Base-by-base conservation (phyloP, 2,113 vertebrate genomes). In the Megaleporinus macrocephalus region DNA sequence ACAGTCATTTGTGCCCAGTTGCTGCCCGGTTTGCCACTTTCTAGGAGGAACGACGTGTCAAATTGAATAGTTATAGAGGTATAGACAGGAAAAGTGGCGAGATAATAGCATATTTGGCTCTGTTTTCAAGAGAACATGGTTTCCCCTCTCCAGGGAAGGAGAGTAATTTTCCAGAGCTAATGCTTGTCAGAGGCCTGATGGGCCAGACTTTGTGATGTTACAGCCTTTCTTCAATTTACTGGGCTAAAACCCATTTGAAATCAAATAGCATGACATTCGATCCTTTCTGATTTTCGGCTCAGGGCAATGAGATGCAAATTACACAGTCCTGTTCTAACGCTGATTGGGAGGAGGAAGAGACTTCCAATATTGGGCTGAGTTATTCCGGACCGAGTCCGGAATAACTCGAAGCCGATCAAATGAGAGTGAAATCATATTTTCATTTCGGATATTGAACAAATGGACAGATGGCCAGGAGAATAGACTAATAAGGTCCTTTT, bases 231-330 rank as follows among this genome's bases (percentile, higher is more conserved):
- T 66, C 83, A 86, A 86, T 86, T 84, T 86, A 81, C 41, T 26
- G 29, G 76, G 62, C 55, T 65, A 72, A 80, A 79, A 44, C 20
- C 51, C 24, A 75, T 86, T 80, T 80, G 33, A 80, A 86, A 86
- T 83, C 71, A 83, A 77, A 86, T 80, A 86, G 81, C 51, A 18
- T 86, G 81, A 72, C 73, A 77, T 86, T 73, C 47, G 62, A 69
- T 61, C 41, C 81, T 73, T 80, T 76, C 73, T 83, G 41, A 65
- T 86, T 75, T 51, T 71, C 73, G 73, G 74, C 81, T 86, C 78
- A 80, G 81, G 81, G 75, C 81, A 77, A 86, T 86, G 78, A 86
- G 78, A 86, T 86, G 81, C 80, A 86, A 86, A 86, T 86, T 77
- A 79, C 81, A 86, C 63, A 47, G 79, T 80, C 71, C 49, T 76